A percentile compares a stretch with the other conserved stretches of the same genome.
Evolutionary conservation across 1,140 invertebrate species (phyloP).

Genomic region (Anastrepha ludens): DNA sequence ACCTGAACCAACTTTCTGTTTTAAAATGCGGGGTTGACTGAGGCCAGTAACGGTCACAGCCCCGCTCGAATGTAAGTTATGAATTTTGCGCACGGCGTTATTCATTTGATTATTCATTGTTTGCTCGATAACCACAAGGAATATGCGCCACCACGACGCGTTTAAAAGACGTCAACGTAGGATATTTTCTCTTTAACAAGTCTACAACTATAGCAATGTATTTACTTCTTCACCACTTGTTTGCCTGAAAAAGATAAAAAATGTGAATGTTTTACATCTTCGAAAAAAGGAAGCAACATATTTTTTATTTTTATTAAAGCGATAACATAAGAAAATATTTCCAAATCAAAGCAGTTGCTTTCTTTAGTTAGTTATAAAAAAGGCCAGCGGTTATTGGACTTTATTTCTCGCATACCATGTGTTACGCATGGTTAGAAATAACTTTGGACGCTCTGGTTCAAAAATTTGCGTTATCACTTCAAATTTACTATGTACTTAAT

Average conservation of each 20-base stretch:
- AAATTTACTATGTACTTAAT: too few species aligned
- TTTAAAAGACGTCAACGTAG: not conserved
- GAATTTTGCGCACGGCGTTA: constrained; percentile 72
- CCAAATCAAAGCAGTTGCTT: too few species aligned
- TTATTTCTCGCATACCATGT: too few species aligned
- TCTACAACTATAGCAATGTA: not conserved
- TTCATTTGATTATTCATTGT: constrained; percentile 72
- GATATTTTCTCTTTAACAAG: not conserved
- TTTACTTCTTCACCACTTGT: not conserved
- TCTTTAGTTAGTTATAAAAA: too few species aligned
- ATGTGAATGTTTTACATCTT: too few species aligned
- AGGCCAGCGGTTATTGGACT: too few species aligned
- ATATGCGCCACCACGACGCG: not conserved
- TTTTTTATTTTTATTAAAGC: too few species aligned
- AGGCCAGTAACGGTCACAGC: constrained; percentile 72
- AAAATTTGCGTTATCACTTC: too few species aligned
- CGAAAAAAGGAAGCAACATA: too few species aligned
- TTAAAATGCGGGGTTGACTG: constrained; percentile 70
- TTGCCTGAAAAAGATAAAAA: not conserved
- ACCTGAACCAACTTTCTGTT: constrained; percentile 61
- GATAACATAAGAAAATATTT: too few species aligned
- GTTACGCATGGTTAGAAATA: too few species aligned
- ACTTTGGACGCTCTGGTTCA: too few species aligned
- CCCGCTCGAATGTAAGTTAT: constrained; percentile 73
- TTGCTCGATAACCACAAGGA: constrained; percentile 6